Evolutionary conservation across 2,888 invertebrate species (phyloP).

Genomic region (Diadegma fenestrale): DNA sequence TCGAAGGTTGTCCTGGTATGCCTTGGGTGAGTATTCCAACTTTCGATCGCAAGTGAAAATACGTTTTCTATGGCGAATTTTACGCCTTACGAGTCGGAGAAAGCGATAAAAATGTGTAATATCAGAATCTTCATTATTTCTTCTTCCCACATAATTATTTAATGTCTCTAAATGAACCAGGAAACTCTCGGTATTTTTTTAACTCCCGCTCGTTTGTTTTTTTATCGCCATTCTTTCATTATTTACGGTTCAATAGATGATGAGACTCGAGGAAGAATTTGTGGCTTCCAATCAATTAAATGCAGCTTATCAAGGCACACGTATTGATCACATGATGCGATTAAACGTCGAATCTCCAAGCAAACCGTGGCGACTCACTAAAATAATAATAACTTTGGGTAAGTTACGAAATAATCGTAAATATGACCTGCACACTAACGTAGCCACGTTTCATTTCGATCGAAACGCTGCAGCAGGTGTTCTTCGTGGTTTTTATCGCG

Average conservation of each 20-base stretch:
- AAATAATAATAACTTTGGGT: slow-evolving; percentile 85
- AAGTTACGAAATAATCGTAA: slow-evolving; percentile 27
- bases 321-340: slow-evolving; percentile 71
- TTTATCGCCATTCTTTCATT: neutral
- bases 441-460: neutral
- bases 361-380: slow-evolving; percentile 85
- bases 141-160: neutral
- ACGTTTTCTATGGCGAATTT: neutral
- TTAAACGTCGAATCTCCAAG: slow-evolving; percentile 72
- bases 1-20: slow-evolving; percentile 43
- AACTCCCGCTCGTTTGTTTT: neutral
- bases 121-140: neutral
- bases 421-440: neutral
- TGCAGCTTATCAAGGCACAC: slow-evolving; percentile 72
- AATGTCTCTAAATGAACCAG: neutral
- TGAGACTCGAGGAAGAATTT: slow-evolving; percentile 69
- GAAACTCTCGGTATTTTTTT: neutral
- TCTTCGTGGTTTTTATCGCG: neutral
- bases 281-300: slow-evolving; percentile 68
- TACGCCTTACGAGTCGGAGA: neutral
- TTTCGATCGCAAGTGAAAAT: slow-evolving; percentile 7
- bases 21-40: slow-evolving; percentile 48
- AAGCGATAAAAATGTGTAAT: neutral
- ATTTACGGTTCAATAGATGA: slow-evolving; percentile 62
- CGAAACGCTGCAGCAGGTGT: slow-evolving; percentile 10